Base-by-base conservation (phyloP, 2,888 invertebrate genomes). In the Scotopteryx bipunctaria region DNA sequence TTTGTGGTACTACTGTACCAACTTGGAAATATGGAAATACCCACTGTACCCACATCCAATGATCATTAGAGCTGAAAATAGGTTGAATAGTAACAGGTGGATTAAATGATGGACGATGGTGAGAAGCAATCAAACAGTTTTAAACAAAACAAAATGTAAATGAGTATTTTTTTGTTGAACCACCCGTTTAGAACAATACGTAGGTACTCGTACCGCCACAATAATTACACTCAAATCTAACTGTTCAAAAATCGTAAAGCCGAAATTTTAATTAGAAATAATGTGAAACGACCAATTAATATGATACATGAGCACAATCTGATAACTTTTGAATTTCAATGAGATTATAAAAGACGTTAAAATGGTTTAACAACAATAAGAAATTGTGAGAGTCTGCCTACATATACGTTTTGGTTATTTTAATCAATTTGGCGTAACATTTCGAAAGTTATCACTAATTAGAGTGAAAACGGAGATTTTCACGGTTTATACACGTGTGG, bases 191-290 rank as follows among this genome's bases (percentile, higher is more conserved):
- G 5, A 60, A 57, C 59, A 48, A 53, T 46, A 42, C 48, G 43
- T 27, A 37, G 49, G 37, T 42, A 44, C 25, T 6, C 17, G 14
- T n/a, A 11, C 15, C 27, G 43, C 32, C 41, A 41, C 25, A 41
- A 53, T 33, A 53, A 53, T 53, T 53, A 53, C 45, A 55, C 48
- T 57, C 54, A 43, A 46, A 63, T 64, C 64, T 63, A 67, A 67
- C 63, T 55, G 58, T 62, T 57, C 54, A 59, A 66, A 69, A 71
- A 70, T 67, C 68, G 68, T 67, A 69, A 63, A 63, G 62, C 64
- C 66, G 60, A 70, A 73, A 71, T 68, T 71, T 71, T 75, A 75
- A 75, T 75, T 75, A 73, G 67, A 73, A 71, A 73, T 68, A 73
- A 73, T 71, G 67, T 61, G 67, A 67, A 57, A 71, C 69, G 74